Evolutionary conservation across 2,888 invertebrate species (phyloP).

Genomic region (Melipona beecheii): DNA sequence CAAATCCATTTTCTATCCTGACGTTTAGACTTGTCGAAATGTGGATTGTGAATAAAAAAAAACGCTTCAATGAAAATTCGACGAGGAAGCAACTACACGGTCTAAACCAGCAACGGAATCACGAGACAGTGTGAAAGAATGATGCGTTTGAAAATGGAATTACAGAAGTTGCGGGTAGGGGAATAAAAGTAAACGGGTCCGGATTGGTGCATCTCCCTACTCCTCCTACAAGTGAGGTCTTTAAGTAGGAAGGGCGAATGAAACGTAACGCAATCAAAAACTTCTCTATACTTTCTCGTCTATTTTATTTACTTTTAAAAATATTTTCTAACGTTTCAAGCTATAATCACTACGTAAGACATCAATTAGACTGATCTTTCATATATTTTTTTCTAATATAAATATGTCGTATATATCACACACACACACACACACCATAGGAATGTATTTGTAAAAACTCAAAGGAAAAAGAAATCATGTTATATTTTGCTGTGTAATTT

Average conservation of each 20-base stretch:
- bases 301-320: too few relatives aligned
- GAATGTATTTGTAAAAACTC: too few relatives aligned
- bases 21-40: background rate
- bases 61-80: conserved; percentile 1
- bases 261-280: conserved; percentile 52
- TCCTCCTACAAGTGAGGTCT: conserved; percentile 47
- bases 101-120: conserved; percentile 48
- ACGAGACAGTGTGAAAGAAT: conserved; percentile 60
- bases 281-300: background rate
- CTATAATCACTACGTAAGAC: too few relatives aligned
- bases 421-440: too few relatives aligned
- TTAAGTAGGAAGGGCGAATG: conserved; percentile 49
- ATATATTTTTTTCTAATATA: too few relatives aligned
- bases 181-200: conserved; percentile 50
- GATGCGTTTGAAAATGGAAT: conserved; percentile 70
- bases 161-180: conserved; percentile 53
- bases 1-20: conserved; percentile 31
- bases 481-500: too few relatives aligned
- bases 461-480: too few relatives aligned
- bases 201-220: conserved; percentile 53
- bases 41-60: background rate
- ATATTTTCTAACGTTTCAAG: too few relatives aligned
- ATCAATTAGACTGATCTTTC: too few relatives aligned
- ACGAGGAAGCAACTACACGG: conserved; percentile 13
- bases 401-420: too few relatives aligned